Evolutionary conservation across 2,113 vertebrate genomes (phyloP), one percentile per base, ranked within the genome.

Genomic region (Atractosteus spatula): DNA sequence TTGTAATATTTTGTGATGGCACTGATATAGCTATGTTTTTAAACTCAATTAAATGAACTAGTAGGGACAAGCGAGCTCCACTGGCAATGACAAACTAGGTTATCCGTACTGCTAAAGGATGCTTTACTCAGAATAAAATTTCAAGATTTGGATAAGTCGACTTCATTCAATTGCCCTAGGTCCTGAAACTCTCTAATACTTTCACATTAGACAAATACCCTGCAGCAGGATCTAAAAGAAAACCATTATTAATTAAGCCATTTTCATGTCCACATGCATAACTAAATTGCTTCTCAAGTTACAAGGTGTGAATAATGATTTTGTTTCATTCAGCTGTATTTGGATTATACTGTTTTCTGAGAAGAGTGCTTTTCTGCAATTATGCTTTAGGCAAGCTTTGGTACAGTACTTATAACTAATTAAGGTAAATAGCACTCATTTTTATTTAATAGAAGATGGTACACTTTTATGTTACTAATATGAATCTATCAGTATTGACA

Each of bases 31-130:
- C 47, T 51, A 51, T 51, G 47, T 51, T 51, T 51, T 51, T 51
- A 51, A 51, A 51, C 47, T 51, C 47, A 51, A 51, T 51, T 51
- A 51, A 51, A 5, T 51, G 47, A 51, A 51, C 47, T 51, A 51
- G 47, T 51, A 51, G 47, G 47, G 47, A 51, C 47, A 51, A 51
- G 47, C 10, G 47, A 51, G 47, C 8, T 47, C 12, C 13, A n/a
- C 12, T 66, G 64, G 64, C 3, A 16, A 63, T 45, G 68, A 51
- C 70, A 62, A 87, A 84, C 47, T 82, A 79, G 87, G 81, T 84
- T 84, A 57, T 76, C 72, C 73, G 62, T 76, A 73, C 10, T 42
- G 66, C 74, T 70, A 45, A 47, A 17, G 75, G 76, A 64, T 45
- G 54, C 1, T 74, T 8, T 74, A 66, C 47, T 70, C 64, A 70